Evolutionary conservation across 2,797 vertebrate genomes (phyloP).

Genomic region (Tokudaia tokunoshimensis): DNA sequence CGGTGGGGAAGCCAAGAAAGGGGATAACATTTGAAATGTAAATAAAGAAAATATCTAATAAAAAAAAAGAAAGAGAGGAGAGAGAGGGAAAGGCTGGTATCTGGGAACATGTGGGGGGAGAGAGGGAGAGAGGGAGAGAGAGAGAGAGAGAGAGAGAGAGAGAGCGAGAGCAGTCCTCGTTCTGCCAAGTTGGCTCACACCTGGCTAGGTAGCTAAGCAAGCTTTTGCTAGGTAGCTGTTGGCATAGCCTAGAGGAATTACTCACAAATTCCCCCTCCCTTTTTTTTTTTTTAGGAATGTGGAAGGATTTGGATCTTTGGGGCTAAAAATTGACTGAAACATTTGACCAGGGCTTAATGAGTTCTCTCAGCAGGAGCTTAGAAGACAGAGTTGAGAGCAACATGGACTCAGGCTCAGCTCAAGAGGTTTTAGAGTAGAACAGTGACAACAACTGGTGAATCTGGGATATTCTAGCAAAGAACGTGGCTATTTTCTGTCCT

Average conservation of each 20-base stretch:
- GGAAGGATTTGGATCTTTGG: neutral
- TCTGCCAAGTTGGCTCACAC: too few species aligned
- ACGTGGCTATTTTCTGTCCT: neutral
- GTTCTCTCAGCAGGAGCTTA: neutral
- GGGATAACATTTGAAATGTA: too few species aligned
- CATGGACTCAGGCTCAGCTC: neutral
- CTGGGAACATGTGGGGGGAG: too few species aligned
- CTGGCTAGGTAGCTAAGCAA: neutral
- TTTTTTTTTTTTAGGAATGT: neutral
- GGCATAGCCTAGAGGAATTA: neutral
- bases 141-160: neutral
- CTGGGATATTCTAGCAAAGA: too few species aligned
- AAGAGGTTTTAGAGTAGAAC: too few species aligned
- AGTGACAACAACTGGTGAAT: neutral
- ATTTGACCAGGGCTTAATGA: neutral
- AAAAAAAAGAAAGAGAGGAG: too few species aligned
- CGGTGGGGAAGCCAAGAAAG: too few species aligned
- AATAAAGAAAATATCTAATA: too few species aligned
- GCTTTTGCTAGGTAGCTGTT: neutral
- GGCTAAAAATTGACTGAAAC: neutral
- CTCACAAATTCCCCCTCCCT: neutral
- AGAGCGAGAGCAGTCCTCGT: too few species aligned
- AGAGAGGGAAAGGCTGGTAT: too few species aligned
- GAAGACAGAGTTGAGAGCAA: neutral
- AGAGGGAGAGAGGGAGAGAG: fast-evolving